Base-by-base conservation (phyloP, 2,888 invertebrate genomes). In the Cosmorhoe ocellata region DNA sequence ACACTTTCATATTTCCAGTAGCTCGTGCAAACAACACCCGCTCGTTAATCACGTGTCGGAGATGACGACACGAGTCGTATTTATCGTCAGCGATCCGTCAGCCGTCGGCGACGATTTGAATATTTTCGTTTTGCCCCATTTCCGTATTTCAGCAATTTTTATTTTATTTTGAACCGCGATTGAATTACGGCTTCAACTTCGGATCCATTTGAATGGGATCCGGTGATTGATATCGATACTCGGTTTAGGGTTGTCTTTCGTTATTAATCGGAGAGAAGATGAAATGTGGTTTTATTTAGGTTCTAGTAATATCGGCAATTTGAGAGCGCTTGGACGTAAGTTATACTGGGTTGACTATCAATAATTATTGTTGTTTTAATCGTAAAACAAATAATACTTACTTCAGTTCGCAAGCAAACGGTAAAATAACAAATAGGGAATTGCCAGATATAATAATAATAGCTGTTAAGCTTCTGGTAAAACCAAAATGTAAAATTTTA, bases 51-150 rank as follows among this genome's bases (percentile, higher is more conserved):
- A 34, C 22, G 11, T 11, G 28, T 26, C 28, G 30, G 9, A 37
- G 37, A 50, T 24, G 24, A 5, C 61, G 66, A 63, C 65, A 69
- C 70, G 63, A 71, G 72, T 69, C 67, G 74, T 69, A 71, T 74
- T 70, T 74, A 76, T 75, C 69, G 69, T 56, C 51, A 46, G 61
- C 71, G 58, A 74, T 77, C 74, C 72, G 73, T 78, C 76, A 69
- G 59, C 36, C 38, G 57, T 61, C 61, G 44, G 63, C 59, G 49
- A 56, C 55, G 62, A 68, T 71, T 67, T 67, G 66, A 69, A 69
- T 71, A 66, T 64, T 61, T 63, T 32, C 38, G 38, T 43, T 39
- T 43, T 33, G 32, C 8, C 32, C 43, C 37, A 36, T 62, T 59
- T 45, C 44, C 48, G 51, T 57, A 58, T 59, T 53, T 58, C 58